Conservation (phyloP, 1,140 invertebrate genomes). For the Oncopeltus fasciatus region DNA sequence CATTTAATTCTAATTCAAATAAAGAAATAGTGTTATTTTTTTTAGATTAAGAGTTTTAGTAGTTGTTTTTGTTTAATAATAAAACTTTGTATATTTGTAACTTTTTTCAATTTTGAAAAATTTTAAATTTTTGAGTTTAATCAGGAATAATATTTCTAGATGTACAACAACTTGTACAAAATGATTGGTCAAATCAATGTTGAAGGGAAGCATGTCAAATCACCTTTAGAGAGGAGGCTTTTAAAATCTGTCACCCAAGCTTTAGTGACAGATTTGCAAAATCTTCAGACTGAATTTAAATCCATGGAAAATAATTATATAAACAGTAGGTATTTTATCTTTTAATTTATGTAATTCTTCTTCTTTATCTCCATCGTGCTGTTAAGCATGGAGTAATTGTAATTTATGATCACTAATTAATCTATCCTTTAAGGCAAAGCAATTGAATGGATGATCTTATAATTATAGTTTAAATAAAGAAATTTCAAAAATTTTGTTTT, state of each 20-base stretch:
- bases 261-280: constrained; percentile 65
- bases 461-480: too few species aligned
- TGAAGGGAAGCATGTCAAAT: constrained; percentile 34
- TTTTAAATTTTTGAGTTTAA: too few species aligned
- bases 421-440: too few species aligned
- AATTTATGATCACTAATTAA: too few species aligned
- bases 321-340: constrained; percentile 33
- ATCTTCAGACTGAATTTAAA: constrained; percentile 66
- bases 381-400: too few species aligned
- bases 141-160: constrained; percentile 28
- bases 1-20: too few species aligned
- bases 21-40: not conserved
- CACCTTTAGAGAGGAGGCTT: constrained; percentile 53
- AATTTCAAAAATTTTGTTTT: too few species aligned
- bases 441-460: too few species aligned
- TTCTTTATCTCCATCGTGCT: too few species aligned
- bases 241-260: constrained; percentile 70
- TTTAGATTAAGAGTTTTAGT: not conserved
- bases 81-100: too few species aligned
- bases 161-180: constrained; percentile 66
- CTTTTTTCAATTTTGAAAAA: not conserved
- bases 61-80: too few species aligned
- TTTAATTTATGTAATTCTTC: too few species aligned
- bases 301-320: constrained; percentile 73
- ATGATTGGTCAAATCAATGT: constrained; percentile 61